phyloP scores from a whole-genome alignment of 2,888 invertebrate species.

The Dinocampus coccinellae region DNA sequence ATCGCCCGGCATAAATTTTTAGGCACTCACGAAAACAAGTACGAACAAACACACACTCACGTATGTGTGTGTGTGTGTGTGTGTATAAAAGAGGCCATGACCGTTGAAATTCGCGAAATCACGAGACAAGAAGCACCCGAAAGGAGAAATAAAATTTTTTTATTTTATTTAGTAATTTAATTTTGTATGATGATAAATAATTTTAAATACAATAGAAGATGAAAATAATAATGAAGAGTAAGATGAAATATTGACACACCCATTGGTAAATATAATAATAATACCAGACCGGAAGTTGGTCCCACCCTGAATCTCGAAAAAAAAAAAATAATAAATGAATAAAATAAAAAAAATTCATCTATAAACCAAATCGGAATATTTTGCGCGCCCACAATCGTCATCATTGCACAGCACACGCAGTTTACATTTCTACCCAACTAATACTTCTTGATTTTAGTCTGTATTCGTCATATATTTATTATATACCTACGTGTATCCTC shows the following conservation, averaged over 20 bases:
- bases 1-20: conserved; percentile 61
- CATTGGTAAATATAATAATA: conserved; percentile 57
- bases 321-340: too few relatives aligned
- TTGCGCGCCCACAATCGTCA: conserved; percentile 49
- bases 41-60: not conserved
- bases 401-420: conserved; percentile 44
- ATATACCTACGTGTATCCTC: conserved; percentile 4
- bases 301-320: too few relatives aligned
- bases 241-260: conserved; percentile 37
- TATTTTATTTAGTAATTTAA: too few relatives aligned
- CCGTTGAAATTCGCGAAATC: conserved; percentile 43
- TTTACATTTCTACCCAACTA: not conserved
- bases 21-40: conserved; percentile 54
- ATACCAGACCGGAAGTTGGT: conserved; percentile 48
- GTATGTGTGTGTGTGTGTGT: not conserved
- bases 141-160: not conserved
- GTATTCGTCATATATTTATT: not conserved
- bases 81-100: not conserved
- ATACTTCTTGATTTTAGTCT: not conserved
- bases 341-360: too few relatives aligned
- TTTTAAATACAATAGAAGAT: not conserved
- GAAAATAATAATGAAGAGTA: conserved; percentile 26
- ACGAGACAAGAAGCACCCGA: conserved; percentile 4
- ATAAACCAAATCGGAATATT: not conserved
- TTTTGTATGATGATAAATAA: not conserved